Evolutionary conservation across 1,140 invertebrate species (phyloP), one percentile per base, ranked within the genome.

Genomic region (Charaxes varanes): DNA sequence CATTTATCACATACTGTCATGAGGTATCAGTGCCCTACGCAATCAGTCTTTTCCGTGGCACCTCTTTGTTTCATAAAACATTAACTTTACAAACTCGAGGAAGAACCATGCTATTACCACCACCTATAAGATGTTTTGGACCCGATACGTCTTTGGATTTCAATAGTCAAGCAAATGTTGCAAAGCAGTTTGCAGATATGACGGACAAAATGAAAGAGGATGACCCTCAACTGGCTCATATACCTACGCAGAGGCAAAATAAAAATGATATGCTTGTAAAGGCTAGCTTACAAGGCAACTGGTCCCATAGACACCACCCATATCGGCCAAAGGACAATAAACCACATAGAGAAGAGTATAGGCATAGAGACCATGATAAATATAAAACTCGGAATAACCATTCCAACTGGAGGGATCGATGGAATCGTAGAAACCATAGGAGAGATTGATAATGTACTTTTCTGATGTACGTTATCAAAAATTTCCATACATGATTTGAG

Each of bases 1-100:
- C 87, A 4, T 95, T 94, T 57, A 79, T 95, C 11, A 92, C 89
- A 5, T 94, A 90, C 49, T 88, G 89, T 59, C 92, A 94, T 64
- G 68, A 85, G 38, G 84, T 86, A 43, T 93, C 93, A 1, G 91
- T 94, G 1, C 86, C 86, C 1, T 93, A 93, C 62, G 90, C 91
- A n/a, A 57, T 93, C 4, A 73, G 87, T 5, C 67, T 93, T n/a
- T 90, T 92, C 54, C 86, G 88, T 37, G 89, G 89, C 3, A 89
- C 89, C 14, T 50, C 65, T 1, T 49, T 92, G 5, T 91, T 82
- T 38, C 82, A 87, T 53, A 71, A 80, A 24, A 52, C 53, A 2
- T 41, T 88, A 15, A 64, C 58, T 28, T 53, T 89, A 26, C 84
- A 87, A 63, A 45, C 40, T 10, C 81, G 84, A 45, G 64, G 66